Percentiles rank a stretch among this genome's conserved stretches.
These are phyloP conservation scores for Belonocnema kinseyi DNA, from an alignment of 1,140 invertebrate genomes.

Conservation along the genomic window DNA sequence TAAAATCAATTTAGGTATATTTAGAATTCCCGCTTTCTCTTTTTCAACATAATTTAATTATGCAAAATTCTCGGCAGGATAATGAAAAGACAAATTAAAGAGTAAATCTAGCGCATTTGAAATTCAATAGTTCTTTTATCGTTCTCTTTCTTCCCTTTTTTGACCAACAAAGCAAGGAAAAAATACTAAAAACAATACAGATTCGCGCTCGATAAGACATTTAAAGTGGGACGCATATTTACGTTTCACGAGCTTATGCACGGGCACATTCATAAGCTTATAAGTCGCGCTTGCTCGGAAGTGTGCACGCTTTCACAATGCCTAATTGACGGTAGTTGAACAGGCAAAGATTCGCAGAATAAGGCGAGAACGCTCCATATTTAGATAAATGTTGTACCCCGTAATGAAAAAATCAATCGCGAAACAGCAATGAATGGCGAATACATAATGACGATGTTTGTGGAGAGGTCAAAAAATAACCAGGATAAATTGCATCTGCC, in stretches of 20 bases:
- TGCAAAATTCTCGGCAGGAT: background rate
- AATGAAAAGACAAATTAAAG: background rate
- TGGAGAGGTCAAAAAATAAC: constrained; percentile 36
- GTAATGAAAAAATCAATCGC: constrained; percentile 35
- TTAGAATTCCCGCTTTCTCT: background rate
- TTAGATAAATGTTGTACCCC: constrained; percentile 36
- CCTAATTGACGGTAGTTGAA: constrained; percentile 35
- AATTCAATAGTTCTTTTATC: constrained; percentile 9
- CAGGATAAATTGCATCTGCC: constrained; percentile 13
- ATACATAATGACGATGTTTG: constrained; percentile 35
- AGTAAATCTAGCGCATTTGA: background rate
- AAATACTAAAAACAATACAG: constrained; percentile 17
- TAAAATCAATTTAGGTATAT: too few species aligned
- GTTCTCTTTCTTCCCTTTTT: constrained; percentile 7
- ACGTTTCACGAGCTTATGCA: background rate
- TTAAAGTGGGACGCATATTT: constrained; percentile 23
- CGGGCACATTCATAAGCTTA: constrained; percentile 6
- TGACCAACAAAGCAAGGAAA: background rate
- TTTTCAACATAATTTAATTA: background rate
- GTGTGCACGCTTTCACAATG: constrained; percentile 41
- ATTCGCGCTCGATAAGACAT: background rate
- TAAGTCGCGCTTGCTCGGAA: constrained; percentile 13
- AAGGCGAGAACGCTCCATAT: constrained; percentile 39
- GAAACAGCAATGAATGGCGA: constrained; percentile 41
- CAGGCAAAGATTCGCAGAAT: constrained; percentile 33